Percentiles rank a stretch among this genome's conserved stretches.
These are phyloP conservation scores for Cordylochernes scorpioides DNA, from an alignment of 2,888 invertebrate species.

Conservation along the genomic window DNA sequence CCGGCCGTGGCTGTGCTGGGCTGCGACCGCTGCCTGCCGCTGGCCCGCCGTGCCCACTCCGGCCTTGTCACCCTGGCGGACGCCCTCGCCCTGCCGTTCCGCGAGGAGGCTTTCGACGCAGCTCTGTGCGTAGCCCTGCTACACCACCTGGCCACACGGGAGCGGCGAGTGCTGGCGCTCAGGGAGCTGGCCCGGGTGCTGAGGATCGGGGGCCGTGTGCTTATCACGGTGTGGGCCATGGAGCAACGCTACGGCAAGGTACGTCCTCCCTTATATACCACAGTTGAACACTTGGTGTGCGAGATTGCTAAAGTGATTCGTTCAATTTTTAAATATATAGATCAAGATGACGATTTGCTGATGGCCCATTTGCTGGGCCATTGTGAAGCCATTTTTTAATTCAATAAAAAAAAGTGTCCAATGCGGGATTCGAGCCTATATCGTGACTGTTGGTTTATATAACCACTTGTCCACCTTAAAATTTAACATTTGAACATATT, in stretches of 20 bases:
- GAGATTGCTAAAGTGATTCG: too few relatives aligned
- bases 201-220: slow-evolving; percentile 58
- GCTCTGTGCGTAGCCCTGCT: slow-evolving; percentile 86
- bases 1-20: slow-evolving; percentile 62
- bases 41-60: slow-evolving; percentile 2
- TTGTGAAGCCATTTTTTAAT: too few relatives aligned
- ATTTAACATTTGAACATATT: too few relatives aligned
- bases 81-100: slow-evolving; percentile 48
- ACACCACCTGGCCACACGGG: slow-evolving; percentile 86
- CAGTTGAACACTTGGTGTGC: too few relatives aligned
- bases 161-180: slow-evolving; percentile 57
- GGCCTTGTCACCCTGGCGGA: slow-evolving; percentile 25
- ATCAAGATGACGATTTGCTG: too few relatives aligned
- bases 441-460: too few relatives aligned
- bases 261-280: slow-evolving; percentile 26
- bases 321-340: too few relatives aligned
- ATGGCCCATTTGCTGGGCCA: too few relatives aligned
- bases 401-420: too few relatives aligned
- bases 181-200: slow-evolving; percentile 60
- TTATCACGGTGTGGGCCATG: slow-evolving; percentile 88
- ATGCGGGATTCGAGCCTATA: too few relatives aligned
- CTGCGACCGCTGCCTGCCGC: slow-evolving; percentile 47
- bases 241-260: slow-evolving; percentile 61
- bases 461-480: too few relatives aligned
- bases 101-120: slow-evolving; percentile 75